Base-by-base conservation (phyloP, 2,888 invertebrate genomes). In the Byasa hedistus region DNA sequence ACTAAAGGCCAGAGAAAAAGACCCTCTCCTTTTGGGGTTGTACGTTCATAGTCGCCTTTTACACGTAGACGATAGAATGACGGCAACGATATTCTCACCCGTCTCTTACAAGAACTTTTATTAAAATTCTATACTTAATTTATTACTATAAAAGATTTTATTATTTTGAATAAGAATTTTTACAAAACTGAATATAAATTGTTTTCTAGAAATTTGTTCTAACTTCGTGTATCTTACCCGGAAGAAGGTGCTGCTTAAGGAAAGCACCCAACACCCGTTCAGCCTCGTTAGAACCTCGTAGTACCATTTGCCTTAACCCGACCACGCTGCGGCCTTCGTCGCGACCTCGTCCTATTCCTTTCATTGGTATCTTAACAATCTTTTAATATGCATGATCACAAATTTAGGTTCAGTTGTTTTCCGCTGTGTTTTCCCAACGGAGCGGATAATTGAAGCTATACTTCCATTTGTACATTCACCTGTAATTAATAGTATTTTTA, bases 201-300 rank as follows among this genome's bases (percentile, higher is more conserved):
- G 7, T 32, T 32, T 12, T 39, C 12, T 39, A 64, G 15, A 24
- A 12, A 54, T 36, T 27, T 58, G 17, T 52, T 24, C 51, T 60
- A 59, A 67, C 52, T 64, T 57, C 60, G 60, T 56, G 24, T 15
- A 17, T 51, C 19, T 8, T 48, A 32, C 51, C 56, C 63, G 67
- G 79, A 76, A 72, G 76, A 72, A 75, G 80, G 83, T 73, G 68
- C 69, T 73, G 54, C 66, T 80, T 79, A 78, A 88, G 88, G 88
- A 88, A 89, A 88, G 85, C 75, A 57, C 51, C n/a, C 22, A 55
- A 56, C 52, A 39, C 60, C 59, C 39, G 55, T 27, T 54, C 36
- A 65, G 57, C 68, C 61, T 68, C 68, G 68, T 55, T 32, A 23
- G 48, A 64, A 65, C 68, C 68, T 68, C 58, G 54, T 19, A 19